Evolutionary conservation across 2,113 vertebrate species (phyloP).

Genomic region (Dissostichus mawsoni): DNA sequence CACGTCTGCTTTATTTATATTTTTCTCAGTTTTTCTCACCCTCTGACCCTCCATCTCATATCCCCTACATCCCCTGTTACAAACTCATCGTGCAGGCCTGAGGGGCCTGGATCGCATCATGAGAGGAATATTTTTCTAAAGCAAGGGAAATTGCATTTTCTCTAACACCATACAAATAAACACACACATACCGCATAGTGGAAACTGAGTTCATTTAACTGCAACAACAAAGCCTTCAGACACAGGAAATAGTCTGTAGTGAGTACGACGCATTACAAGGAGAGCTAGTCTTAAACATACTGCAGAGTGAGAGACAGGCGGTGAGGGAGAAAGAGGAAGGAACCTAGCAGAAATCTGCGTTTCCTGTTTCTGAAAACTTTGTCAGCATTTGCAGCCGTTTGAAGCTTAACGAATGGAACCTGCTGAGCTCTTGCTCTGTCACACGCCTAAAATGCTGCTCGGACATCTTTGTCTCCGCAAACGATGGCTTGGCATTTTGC

Average conservation of each 20-base stretch:
- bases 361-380: slow-evolving; percentile 83
- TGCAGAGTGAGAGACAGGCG: slow-evolving; percentile 41
- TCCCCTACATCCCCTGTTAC: slow-evolving; percentile 1
- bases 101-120: slow-evolving; percentile 57
- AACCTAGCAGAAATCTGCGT: slow-evolving; percentile 58
- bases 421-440: slow-evolving; percentile 55
- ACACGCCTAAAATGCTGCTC: slow-evolving; percentile 40
- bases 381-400: slow-evolving; percentile 70
- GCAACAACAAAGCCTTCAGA: slow-evolving; percentile 51
- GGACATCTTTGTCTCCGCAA: slow-evolving; percentile 60
- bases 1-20: slow-evolving; percentile 19
- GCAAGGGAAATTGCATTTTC: slow-evolving; percentile 48
- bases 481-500: slow-evolving; percentile 48
- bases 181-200: slow-evolving; percentile 16
- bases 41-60: background rate
- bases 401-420: slow-evolving; percentile 58
- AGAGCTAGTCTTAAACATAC: slow-evolving; percentile 63
- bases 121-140: slow-evolving; percentile 35
- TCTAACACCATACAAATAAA: slow-evolving; percentile 5
- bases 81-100: background rate
- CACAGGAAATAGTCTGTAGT: slow-evolving; percentile 56
- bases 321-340: slow-evolving; percentile 71
- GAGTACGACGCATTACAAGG: slow-evolving; percentile 57
- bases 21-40: slow-evolving; percentile 11
- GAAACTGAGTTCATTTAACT: slow-evolving; percentile 28